Percentiles rank a stretch among this genome's conserved stretches.
These are phyloP conservation scores for Hemicrepidius hirtus DNA, from an alignment of 2,888 invertebrate species.

Conservation along the genomic window DNA sequence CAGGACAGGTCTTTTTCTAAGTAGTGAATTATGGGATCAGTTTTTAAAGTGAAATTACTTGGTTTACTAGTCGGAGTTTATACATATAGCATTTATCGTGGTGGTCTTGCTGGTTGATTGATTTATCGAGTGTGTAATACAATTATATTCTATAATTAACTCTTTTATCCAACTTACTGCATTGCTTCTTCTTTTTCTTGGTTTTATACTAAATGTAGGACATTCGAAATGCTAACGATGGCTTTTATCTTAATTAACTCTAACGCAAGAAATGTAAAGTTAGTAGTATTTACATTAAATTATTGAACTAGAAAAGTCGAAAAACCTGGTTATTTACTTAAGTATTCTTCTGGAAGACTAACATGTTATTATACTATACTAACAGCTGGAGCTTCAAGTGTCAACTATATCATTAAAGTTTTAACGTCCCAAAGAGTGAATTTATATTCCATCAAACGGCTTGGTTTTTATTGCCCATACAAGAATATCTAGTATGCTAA, in stretches of 20 bases:
- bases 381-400: background rate
- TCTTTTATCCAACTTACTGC: slow-evolving; percentile 1
- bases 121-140: slow-evolving; percentile 47
- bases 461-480: background rate
- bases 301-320: no score
- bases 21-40: slow-evolving; percentile 55
- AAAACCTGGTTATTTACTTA: no score
- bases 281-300: background rate
- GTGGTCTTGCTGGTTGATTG: slow-evolving; percentile 49
- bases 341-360: no score
- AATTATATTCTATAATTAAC: slow-evolving; percentile 46
- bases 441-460: background rate
- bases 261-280: background rate
- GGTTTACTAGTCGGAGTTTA: slow-evolving; percentile 47
- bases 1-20: slow-evolving; percentile 53
- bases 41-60: slow-evolving; percentile 53
- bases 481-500: no score
- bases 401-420: background rate
- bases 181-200: slow-evolving; percentile 18
- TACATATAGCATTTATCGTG: slow-evolving; percentile 45
- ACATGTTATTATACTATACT: no score
- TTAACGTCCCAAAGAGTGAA: background rate
- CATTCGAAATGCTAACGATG: background rate
- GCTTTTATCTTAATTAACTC: slow-evolving; percentile 1
- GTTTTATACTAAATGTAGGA: background rate